Evolutionary conservation across 2,113 vertebrate species (phyloP), one percentile per base, ranked within the genome.

Genomic region (Pao palembangensis): DNA sequence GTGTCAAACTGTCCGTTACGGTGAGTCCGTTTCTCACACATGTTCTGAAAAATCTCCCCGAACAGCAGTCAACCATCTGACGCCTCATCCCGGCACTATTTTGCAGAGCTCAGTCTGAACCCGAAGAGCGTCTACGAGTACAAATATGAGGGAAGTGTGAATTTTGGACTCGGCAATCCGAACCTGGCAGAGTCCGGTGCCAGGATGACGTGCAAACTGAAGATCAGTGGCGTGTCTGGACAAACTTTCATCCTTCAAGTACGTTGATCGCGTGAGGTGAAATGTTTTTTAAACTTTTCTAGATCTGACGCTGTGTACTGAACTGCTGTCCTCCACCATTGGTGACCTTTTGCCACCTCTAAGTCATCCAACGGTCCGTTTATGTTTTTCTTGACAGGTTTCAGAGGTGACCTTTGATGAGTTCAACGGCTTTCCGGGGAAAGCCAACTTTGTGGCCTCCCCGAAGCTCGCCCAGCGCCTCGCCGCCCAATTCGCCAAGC

Each of bases 221-320:
- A 82, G 66, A 90, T 92, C 53, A 19, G 4, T 10, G 87, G 87
- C 10, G 44, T 67, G 19, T 84, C 86, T 1, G 20, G 58, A 16
- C 60, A 87, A 51, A 79, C 23, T 0, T 92, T 90, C 67, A 11
- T 81, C 10, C 85, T 92, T 21, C 79, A 89, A 87, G 91, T 92
- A 20, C 47, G 4, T 44, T 16, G 13, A 16, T 4, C 43, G 2
- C 6, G 43, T 44, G 43, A 44, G 5, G 10, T 44, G 16, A n/a
- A n/a, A 44, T 15, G 43, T 4, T 44, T 19, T 20, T 20, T 20
- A 2, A 57, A 44, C 41, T 43, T 43, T 43, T 14, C 5, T 1
- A 43, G 6, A 44, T 15, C 5, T 17, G 10, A 16, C 6, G 16
- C 5, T 16, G 3, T 4, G 16, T 6, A 3, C 41, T 11, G 16